Percentiles rank a stretch among this genome's conserved stretches.
Evolutionary conservation across 1,140 invertebrate species (phyloP).

Genomic region (Armadillidium nasatum): DNA sequence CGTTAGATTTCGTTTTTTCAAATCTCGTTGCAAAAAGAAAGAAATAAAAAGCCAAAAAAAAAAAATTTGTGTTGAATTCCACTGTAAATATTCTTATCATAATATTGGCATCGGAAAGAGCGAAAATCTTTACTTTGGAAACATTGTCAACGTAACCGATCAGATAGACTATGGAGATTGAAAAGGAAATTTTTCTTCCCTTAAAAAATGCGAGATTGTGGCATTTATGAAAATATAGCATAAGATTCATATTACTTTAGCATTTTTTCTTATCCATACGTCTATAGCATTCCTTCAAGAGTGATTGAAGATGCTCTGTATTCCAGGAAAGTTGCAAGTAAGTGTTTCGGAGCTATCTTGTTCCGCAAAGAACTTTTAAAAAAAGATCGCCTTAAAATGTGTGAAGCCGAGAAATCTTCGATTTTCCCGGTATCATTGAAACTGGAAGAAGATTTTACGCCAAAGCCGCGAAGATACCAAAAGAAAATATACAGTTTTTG

Average conservation of each 20-base stretch:
- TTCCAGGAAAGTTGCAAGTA: constrained; percentile 45
- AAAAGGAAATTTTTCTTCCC: neutral
- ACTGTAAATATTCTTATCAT: constrained; percentile 21
- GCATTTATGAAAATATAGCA: neutral
- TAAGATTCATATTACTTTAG: neutral
- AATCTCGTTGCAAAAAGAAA: constrained; percentile 16
- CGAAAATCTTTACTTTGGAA: constrained; percentile 45
- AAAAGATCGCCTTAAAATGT: constrained; percentile 45
- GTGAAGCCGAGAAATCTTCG: constrained; percentile 40
- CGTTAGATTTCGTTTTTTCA: constrained; percentile 12
- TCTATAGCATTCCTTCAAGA: constrained; percentile 24
- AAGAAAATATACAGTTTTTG: neutral
- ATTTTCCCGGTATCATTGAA: constrained; percentile 33
- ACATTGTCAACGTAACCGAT: constrained; percentile 45
- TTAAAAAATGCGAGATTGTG: neutral
- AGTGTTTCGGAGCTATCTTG: constrained; percentile 45
- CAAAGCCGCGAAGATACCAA: neutral
- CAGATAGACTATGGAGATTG: constrained; percentile 30
- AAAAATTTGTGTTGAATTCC: constrained; percentile 12
- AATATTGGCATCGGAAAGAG: constrained; percentile 34
- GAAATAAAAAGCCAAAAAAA: too few relatives aligned
- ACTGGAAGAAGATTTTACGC: neutral
- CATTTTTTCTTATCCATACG: neutral
- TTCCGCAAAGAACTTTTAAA: constrained; percentile 39
- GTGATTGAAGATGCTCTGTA: constrained; percentile 46